A percentile compares a stretch with the other conserved stretches of the same genome.
These are phyloP conservation scores for Jordanella pulchra DNA, from an alignment of 2,797 vertebrate species.

Conservation along the genomic window DNA sequence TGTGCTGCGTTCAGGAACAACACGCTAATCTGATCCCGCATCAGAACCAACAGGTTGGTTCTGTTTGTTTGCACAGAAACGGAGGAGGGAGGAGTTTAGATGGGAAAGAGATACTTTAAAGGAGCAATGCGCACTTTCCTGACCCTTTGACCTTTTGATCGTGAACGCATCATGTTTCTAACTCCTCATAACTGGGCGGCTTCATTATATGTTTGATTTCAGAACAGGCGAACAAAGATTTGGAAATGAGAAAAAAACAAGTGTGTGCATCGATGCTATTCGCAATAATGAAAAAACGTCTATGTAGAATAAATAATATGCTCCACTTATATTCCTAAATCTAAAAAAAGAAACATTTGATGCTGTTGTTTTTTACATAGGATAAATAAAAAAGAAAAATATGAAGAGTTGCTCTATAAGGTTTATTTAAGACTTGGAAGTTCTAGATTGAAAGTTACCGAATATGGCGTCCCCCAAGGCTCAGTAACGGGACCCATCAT, in stretches of 20 bases:
- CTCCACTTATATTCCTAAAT: neutral
- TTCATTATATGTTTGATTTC: no score
- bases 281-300: neutral
- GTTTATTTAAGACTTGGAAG: neutral
- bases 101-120: constrained; percentile 39
- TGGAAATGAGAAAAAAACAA: neutral
- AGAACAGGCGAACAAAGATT: neutral
- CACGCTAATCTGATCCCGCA: constrained; percentile 38
- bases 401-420: neutral
- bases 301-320: neutral
- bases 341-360: neutral
- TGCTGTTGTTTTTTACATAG: neutral
- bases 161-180: neutral
- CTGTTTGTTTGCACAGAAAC: constrained; percentile 21
- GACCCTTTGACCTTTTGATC: constrained; percentile 11
- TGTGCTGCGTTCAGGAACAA: neutral
- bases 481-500: neutral
- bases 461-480: neutral
- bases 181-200: no score
- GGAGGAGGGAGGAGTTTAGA: constrained; percentile 57
- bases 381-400: neutral
- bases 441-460: neutral
- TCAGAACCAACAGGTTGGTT: constrained; percentile 65
- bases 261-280: neutral
- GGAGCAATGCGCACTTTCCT: constrained; percentile 43